Evolutionary conservation across 2,888 invertebrate species (phyloP), one percentile per base, ranked within the genome.

Genomic region (Ectropis crepuscularia): DNA sequence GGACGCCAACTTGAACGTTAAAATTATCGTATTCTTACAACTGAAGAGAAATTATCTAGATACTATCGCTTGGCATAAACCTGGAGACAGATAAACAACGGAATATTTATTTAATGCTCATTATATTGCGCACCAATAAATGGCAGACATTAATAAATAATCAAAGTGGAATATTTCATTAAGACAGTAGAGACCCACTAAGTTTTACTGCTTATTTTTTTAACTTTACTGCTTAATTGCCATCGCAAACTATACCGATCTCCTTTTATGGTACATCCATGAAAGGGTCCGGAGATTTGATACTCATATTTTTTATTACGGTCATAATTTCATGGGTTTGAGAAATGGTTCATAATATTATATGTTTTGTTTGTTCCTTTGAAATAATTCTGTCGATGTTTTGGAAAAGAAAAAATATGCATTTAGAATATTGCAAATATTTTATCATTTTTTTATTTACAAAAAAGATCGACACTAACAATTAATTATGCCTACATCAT

Each of bases 171-270:
- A 89, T 88, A 89, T 90, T 90, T 89, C 86, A 89, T 90, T 88
- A 86, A 85, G 85, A 85, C 85, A 82, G 85, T 80, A 77, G 82
- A 82, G 83, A 80, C 83, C 84, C 83, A 85, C 85, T 87, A 84
- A 88, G 82, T 87, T 92, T 92, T 88, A 92, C 88, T 86, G 85
- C 89, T 87, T 91, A 55, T 48, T 64, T 63, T 45, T 63, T 59
- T 55, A 53, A 55, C 39, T 58, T 63, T 88, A 92, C 87, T 86
- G 85, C 90, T 87, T 92, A 90, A 92, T 92, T 87, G 87, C 85
- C 81, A 83, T 89, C 80, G 90, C 89, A 88, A 91, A 90, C 86
- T 89, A 88, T 89, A 89, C 86, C 88, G 81, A 82, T 85, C 84
- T 81, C 43, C 80, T 89, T 91, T 91, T 92, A 91, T 85, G 79